These are phyloP conservation scores for Cottoperca gobio DNA, from an alignment of 2,797 vertebrate species.

Conservation along the genomic window DNA sequence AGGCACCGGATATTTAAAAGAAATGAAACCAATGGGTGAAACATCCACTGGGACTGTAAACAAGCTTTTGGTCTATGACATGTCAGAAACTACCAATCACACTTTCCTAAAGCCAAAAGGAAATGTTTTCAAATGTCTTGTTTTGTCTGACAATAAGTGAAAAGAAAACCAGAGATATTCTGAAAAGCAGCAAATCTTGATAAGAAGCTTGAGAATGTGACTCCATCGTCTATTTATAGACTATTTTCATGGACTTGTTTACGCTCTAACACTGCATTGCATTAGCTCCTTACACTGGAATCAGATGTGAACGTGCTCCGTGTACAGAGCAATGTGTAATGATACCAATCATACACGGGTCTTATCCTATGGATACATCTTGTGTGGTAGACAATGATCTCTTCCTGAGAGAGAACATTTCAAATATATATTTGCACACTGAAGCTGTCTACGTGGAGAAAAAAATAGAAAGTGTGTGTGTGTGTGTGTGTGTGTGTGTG, in stretches of 20 bases:
- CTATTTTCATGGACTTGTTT: neutral
- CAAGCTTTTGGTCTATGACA: neutral
- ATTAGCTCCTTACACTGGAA: neutral
- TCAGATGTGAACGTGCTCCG: neutral
- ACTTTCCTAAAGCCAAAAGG: too few relatives aligned
- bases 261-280: neutral
- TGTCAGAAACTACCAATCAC: neutral
- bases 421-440: slow-evolving; percentile 21
- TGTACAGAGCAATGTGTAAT: neutral
- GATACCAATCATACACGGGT: neutral
- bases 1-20: neutral
- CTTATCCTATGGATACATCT: neutral
- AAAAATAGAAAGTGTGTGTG: neutral
- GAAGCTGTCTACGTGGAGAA: neutral
- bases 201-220: neutral
- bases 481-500: neutral
- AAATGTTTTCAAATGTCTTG: too few relatives aligned
- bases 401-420: slow-evolving; percentile 7
- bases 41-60: neutral
- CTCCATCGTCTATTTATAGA: neutral
- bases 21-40: neutral
- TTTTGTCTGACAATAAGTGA: neutral
- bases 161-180: neutral
- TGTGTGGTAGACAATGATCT: neutral
- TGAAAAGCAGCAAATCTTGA: neutral